Conservation (phyloP, 2,113 vertebrate genomes). For the Pedetes capensis region DNA sequence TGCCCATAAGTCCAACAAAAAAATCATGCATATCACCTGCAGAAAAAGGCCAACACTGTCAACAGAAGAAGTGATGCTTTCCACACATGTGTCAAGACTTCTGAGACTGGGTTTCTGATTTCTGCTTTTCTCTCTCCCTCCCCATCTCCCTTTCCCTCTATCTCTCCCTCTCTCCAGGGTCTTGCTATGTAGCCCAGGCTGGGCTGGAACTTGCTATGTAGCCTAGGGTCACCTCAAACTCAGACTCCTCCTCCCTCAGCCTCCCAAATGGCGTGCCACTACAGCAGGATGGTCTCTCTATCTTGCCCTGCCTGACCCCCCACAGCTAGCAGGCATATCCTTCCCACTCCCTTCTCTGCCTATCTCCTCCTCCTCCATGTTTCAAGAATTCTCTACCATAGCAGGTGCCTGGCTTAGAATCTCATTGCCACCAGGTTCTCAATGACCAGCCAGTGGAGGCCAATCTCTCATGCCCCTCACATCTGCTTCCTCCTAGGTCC, state of each 20-base stretch:
- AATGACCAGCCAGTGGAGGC: neutral
- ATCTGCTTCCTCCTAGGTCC: neutral
- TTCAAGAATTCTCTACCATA: neutral
- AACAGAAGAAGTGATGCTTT: neutral
- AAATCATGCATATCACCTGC: slow-evolving; percentile 95
- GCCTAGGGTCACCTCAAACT: neutral
- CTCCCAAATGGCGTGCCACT: neutral
- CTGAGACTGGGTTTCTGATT: neutral
- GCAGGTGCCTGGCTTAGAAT: neutral
- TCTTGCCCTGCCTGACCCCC: neutral
- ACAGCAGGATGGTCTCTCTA: neutral
- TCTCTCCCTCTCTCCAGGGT: no score
- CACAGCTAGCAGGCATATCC: neutral
- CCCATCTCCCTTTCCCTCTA: neutral
- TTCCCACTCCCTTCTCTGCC: neutral
- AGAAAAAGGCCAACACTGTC: neutral
- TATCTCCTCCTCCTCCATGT: neutral
- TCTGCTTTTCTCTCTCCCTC: neutral
- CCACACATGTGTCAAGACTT: neutral
- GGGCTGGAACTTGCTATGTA: neutral
- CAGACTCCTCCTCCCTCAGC: neutral
- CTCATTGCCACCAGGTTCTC: neutral
- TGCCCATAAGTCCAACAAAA: slow-evolving; percentile 96
- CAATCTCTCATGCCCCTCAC: neutral
- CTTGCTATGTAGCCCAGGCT: neutral